Conservation (phyloP, 2,113 vertebrate genomes). For the Salvelinus alpinus region DNA sequence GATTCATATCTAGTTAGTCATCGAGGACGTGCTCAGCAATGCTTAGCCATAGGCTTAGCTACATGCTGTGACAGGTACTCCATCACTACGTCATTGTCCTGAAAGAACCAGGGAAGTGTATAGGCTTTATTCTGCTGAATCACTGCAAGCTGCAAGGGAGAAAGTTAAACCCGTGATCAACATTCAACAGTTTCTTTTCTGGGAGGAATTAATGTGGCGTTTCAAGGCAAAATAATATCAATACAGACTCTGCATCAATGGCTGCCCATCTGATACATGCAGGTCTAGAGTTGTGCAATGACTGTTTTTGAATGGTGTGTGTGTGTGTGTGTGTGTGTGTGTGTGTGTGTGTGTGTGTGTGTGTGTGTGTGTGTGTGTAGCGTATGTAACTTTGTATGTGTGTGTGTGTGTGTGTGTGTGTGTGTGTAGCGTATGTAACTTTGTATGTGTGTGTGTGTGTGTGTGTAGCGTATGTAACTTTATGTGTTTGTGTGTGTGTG, state of each 20-base stretch:
- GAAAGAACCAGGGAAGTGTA: not conserved
- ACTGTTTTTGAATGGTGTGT: too few species aligned
- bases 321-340: constrained; percentile 9
- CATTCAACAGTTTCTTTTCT: not conserved
- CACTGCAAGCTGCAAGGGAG: constrained; percentile 6
- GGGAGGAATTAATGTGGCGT: too few species aligned
- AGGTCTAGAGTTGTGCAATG: too few species aligned
- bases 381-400: constrained; percentile 1
- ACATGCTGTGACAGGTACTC: not conserved
- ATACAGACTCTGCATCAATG: not conserved
- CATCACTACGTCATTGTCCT: not conserved
- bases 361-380: not conserved
- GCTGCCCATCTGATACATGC: not conserved
- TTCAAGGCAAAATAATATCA: not conserved
- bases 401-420: too few species aligned
- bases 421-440: not conserved
- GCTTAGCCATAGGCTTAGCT: not conserved
- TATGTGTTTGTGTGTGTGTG: constrained; percentile 9
- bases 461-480: not conserved
- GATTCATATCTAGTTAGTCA: not conserved
- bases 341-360: not conserved
- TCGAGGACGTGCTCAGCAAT: not conserved
- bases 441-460: constrained; percentile 9
- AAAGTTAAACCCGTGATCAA: not conserved
- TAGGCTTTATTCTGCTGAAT: not conserved